These are phyloP conservation scores for Ctenomys sociabilis DNA, from an alignment of 2,113 vertebrate species.

Conservation along the genomic window DNA sequence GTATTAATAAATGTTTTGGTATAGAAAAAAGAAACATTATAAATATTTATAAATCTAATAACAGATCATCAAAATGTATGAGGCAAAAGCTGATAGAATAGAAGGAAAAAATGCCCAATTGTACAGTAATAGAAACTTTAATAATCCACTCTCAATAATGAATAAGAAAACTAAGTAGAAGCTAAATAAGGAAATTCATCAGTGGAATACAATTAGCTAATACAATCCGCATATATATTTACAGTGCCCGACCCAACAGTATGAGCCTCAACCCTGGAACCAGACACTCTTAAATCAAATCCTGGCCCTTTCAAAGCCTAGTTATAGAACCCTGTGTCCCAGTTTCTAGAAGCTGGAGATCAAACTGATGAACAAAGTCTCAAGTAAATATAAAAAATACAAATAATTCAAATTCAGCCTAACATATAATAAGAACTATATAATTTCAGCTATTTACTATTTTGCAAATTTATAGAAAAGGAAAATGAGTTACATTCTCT, in stretches of 20 bases:
- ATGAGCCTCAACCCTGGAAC: not conserved
- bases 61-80: not conserved
- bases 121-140: not conserved
- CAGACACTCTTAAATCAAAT: not conserved
- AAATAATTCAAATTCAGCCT: not conserved
- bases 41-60: not conserved
- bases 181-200: not conserved
- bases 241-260: not conserved
- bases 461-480: not conserved
- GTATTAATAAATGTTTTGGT: not conserved
- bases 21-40: not conserved
- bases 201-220: not conserved
- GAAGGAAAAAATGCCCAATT: not conserved
- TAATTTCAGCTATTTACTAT: not conserved
- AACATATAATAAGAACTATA: not conserved
- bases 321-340: not conserved
- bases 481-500: not conserved
- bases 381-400: not conserved
- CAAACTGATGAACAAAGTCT: not conserved
- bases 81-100: not conserved
- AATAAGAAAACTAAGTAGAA: not conserved
- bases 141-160: not conserved
- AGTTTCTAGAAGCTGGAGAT: not conserved
- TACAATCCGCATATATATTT: not conserved
- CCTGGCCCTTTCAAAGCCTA: not conserved